Base-by-base conservation (phyloP, 2,113 vertebrate genomes). In the Lethenteron camtschaticum region DNA sequence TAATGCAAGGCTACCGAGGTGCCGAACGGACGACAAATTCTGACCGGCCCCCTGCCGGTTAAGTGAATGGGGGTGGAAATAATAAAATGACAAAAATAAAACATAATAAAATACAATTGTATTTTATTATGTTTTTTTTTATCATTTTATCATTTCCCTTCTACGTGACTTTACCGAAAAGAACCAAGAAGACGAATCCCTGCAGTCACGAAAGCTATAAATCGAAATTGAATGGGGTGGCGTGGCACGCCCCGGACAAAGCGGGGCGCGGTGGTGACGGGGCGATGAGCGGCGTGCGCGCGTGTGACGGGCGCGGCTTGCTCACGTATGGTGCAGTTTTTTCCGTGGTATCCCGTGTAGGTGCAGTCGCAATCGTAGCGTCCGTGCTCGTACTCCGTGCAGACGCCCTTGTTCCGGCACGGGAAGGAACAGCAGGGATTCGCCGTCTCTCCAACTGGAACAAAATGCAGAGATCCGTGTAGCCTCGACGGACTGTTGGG, bases 401-500 rank as follows among this genome's bases (percentile, higher is more conserved):
- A 97, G 0, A 91, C 81, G 1, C 89, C 92, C 73, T 78, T 81
- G 80, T 99, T 94, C 79, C 96, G 82, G 69, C 94, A 99, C 2
- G 94, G 94, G 58, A 86, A 78, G 9, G 86, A 89, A 77, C 94
- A 99, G 76, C 92, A 99, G 11, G 84, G 88, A 72, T 86, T 89
- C 71, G 77, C 90, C 95, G 73, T 2, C 13, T 63, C 20, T 63
- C 59, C 59, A 6, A 5, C 41, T 41, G 41, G 41, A 41, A 41
- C 41, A 41, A 41, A 41, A 41, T 41, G 41, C 41, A 41, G 41
- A 41, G 41, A 41, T 41, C 41, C 41, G 41, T 41, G 41, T 41
- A 5, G 41, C 41, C 41, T 41, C 41, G 41, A 41, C 41, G 41
- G 41, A 41, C 41, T 41, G 5, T 41, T 41, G 41, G 41, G 41